Conservation (phyloP, 2,113 vertebrate species). For the Tachycineta bicolor region DNA sequence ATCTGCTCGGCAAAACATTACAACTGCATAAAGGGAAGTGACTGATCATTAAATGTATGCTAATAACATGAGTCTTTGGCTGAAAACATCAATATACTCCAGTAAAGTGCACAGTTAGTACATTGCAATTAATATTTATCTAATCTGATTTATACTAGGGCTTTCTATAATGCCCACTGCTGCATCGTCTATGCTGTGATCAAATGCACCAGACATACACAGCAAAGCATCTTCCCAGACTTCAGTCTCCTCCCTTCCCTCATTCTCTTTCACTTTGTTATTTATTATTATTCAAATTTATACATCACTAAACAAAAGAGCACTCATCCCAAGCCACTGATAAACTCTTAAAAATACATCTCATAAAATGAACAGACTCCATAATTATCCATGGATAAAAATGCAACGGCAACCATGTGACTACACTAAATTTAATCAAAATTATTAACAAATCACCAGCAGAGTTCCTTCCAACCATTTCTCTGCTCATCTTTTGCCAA, state of each 20-base stretch:
- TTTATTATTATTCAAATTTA: slow-evolving; percentile 74
- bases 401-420: slow-evolving; percentile 40
- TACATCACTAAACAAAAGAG: slow-evolving; percentile 70
- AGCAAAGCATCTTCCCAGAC: neutral
- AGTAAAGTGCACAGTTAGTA: slow-evolving; percentile 31
- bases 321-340: slow-evolving; percentile 69
- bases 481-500: slow-evolving; percentile 28
- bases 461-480: slow-evolving; percentile 28
- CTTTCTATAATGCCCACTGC: slow-evolving; percentile 29
- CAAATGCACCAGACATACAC: neutral
- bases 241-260: slow-evolving; percentile 29
- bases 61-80: slow-evolving; percentile 30
- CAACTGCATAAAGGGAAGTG: neutral
- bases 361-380: slow-evolving; percentile 62
- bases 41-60: neutral
- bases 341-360: slow-evolving; percentile 69
- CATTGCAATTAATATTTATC: slow-evolving; percentile 43
- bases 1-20: neutral
- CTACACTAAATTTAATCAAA: slow-evolving; percentile 61
- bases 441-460: slow-evolving; percentile 41
- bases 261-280: slow-evolving; percentile 34
- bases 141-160: slow-evolving; percentile 18
- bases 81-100: neutral
- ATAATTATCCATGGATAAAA: slow-evolving; percentile 60
- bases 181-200: slow-evolving; percentile 5